A percentile compares a stretch with the other conserved stretches of the same genome.
Evolutionary conservation across 1,140 invertebrate genomes (phyloP).

Genomic region (Zaprionus davidi): DNA sequence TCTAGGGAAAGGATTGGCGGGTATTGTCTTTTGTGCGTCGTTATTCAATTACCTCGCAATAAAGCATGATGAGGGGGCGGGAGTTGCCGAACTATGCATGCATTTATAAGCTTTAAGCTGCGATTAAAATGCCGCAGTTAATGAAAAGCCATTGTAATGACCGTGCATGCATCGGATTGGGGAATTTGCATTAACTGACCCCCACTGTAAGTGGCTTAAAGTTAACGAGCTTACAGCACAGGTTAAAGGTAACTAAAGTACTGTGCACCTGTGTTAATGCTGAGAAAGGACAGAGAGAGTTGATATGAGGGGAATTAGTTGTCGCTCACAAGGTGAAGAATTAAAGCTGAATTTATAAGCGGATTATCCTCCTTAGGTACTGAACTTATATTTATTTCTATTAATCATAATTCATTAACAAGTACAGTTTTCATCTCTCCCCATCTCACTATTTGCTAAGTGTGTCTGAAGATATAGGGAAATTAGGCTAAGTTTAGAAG

Average conservation of each 20-base stretch:
- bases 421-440: background rate
- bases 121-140: conserved; percentile 32
- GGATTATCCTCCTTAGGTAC: background rate
- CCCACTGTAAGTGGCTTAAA: conserved; percentile 3
- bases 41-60: conserved; percentile 36
- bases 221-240: background rate
- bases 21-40: conserved; percentile 24
- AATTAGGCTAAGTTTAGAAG: too few species aligned
- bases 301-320: too few species aligned
- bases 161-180: background rate
- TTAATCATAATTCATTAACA: background rate
- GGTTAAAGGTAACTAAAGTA: background rate
- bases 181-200: conserved; percentile 19
- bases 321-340: background rate
- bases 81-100: background rate
- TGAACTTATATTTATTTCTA: background rate
- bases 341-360: background rate
- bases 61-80: conserved; percentile 15
- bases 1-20: background rate
- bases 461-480: too few species aligned
- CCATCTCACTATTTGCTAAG: too few species aligned
- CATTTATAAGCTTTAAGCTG: conserved; percentile 19
- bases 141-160: conserved; percentile 13
- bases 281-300: background rate
- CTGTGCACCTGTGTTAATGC: background rate